Percentiles rank a stretch among this genome's conserved stretches.
Conservation (phyloP, 2,888 invertebrate genomes). For the Sminthurinus aureus region DNA sequence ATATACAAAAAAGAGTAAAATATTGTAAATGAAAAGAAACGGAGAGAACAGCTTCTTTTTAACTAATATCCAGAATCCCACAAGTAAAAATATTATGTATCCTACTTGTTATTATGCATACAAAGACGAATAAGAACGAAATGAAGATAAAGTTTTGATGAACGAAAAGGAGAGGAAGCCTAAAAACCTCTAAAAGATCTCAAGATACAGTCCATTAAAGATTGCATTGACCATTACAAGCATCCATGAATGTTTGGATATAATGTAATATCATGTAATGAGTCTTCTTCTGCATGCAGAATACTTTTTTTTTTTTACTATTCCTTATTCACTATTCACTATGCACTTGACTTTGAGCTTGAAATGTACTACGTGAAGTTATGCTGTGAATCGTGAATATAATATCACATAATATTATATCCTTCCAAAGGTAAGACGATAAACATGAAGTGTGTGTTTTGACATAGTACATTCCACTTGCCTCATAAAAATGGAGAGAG, state of each 20-base stretch:
- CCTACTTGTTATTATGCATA: too few species aligned
- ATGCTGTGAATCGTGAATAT: conserved; percentile 1
- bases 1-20: too few species aligned
- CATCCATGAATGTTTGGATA: too few species aligned
- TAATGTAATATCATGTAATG: background rate
- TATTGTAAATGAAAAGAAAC: too few species aligned
- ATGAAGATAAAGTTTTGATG: background rate
- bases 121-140: background rate
- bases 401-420: background rate
- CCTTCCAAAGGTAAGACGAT: too few species aligned
- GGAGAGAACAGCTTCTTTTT: too few species aligned
- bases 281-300: background rate
- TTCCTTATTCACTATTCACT: background rate
- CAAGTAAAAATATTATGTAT: too few species aligned
- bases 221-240: background rate
- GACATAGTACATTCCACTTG: conserved; percentile 18
- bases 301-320: background rate
- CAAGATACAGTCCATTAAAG: conserved; percentile 7
- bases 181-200: background rate
- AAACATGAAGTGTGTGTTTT: conserved; percentile 2
- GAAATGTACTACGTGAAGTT: conserved; percentile 4
- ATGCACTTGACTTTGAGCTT: background rate
- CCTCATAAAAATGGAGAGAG: conserved; percentile 11
- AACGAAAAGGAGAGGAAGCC: background rate
- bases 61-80: too few species aligned